These are phyloP conservation scores for Pomatorhinus ruficollis DNA, from an alignment of 2,113 vertebrate genomes.

Conservation along the genomic window DNA sequence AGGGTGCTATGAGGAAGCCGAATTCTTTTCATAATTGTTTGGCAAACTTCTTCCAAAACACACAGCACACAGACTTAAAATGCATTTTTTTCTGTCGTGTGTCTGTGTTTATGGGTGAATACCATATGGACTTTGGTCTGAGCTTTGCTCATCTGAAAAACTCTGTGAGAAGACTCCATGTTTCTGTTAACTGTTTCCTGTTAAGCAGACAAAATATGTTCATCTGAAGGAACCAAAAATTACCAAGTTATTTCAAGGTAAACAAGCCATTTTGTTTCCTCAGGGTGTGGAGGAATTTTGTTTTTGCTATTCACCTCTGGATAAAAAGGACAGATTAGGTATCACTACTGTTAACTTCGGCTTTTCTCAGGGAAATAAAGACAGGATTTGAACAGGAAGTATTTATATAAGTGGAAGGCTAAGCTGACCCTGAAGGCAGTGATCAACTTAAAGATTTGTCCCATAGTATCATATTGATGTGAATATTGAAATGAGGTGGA, in stretches of 20 bases:
- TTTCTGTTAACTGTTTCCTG: conserved; percentile 50
- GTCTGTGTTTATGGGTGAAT: conserved; percentile 26
- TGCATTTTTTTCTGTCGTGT: conserved; percentile 26
- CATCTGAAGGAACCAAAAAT: conserved; percentile 13
- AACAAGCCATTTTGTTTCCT: conserved; percentile 20
- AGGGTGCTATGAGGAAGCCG: background rate
- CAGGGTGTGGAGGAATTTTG: background rate
- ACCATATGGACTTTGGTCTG: conserved; percentile 18
- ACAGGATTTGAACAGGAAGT: conserved; percentile 7
- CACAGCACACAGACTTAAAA: conserved; percentile 14
- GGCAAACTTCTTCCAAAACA: conserved; percentile 11
- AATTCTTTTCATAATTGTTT: conserved; percentile 50
- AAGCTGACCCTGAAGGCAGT: conserved; percentile 23
- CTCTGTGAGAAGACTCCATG: background rate
- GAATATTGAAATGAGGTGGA: background rate
- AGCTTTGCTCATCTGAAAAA: conserved; percentile 14
- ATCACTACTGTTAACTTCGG: background rate
- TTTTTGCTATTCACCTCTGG: conserved; percentile 14
- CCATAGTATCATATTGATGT: background rate
- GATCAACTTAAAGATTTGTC: conserved; percentile 27
- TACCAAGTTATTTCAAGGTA: background rate
- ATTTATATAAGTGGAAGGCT: conserved; percentile 39
- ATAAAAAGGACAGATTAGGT: background rate
- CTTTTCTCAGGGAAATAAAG: conserved; percentile 42
- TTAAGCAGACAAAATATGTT: background rate